phyloP scores from a whole-genome alignment of 2,797 vertebrate species.

The Enteromius paludinosus region DNA sequence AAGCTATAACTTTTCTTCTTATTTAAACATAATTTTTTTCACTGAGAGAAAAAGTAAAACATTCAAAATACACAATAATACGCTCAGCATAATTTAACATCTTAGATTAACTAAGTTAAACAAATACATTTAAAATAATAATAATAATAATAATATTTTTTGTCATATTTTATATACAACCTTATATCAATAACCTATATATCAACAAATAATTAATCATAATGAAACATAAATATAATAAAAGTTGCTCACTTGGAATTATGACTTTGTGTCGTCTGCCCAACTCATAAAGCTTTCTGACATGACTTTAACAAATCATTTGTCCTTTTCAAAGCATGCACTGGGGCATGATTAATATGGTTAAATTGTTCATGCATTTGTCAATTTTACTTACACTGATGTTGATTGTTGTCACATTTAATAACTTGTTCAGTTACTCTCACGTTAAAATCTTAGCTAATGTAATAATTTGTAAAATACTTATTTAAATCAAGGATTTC shows the following conservation, averaged over 20 bases:
- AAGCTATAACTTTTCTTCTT: neutral
- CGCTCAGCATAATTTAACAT: neutral
- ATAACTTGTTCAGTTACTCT: neutral
- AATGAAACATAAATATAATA: neutral
- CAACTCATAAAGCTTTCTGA: neutral
- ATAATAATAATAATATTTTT: no score
- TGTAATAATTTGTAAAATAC: neutral
- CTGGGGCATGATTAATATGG: neutral
- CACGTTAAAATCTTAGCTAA: neutral
- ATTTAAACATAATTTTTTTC: neutral
- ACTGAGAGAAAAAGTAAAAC: neutral
- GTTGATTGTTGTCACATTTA: conserved; percentile 4
- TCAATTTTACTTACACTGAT: neutral
- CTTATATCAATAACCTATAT: no score
- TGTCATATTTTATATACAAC: no score
- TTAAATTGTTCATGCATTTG: neutral
- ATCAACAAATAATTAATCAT: no score
- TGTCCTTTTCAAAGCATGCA: neutral
- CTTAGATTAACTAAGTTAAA: neutral
- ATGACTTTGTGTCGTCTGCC: neutral
- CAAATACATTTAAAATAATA: neutral
- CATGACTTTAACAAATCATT: neutral
- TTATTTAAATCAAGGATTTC: neutral
- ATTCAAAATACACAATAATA: neutral
- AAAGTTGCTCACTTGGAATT: neutral